Evolutionary conservation across 2,797 vertebrate species (phyloP).

Genomic region (Xyrichtys novacula): DNA sequence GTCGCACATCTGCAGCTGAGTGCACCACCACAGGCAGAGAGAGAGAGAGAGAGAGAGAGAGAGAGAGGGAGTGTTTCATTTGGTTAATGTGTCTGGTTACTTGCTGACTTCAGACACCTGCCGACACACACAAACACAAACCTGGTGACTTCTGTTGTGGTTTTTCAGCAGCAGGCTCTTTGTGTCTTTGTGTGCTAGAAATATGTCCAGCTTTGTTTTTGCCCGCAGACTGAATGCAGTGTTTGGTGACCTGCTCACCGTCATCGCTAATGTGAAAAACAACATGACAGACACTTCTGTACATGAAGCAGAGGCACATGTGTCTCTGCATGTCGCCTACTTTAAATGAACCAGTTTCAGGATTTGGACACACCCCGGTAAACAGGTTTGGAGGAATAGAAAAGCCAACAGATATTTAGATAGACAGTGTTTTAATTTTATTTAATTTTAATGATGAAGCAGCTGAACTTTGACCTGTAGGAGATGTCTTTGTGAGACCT

Average conservation of each 20-base stretch:
- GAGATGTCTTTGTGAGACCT: too few species aligned
- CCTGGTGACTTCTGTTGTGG: conserved; percentile 25
- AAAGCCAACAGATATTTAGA: background rate
- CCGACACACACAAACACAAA: conserved; percentile 1
- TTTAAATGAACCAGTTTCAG: conserved; percentile 8
- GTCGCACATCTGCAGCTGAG: background rate
- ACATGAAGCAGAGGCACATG: background rate
- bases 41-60: background rate
- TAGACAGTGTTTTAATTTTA: background rate
- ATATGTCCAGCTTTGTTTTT: conserved; percentile 20
- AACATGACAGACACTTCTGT: background rate
- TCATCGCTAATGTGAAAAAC: conserved; percentile 8
- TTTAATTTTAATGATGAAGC: too few species aligned
- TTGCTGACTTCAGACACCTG: conserved; percentile 36
- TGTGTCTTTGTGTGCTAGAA: conserved; percentile 20
- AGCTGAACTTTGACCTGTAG: background rate
- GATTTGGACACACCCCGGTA: background rate
- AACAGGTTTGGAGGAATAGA: background rate
- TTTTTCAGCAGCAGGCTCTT: conserved; percentile 38
- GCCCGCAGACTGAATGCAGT: conserved; percentile 22
- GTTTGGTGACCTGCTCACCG: conserved; percentile 21
- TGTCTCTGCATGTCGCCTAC: background rate
- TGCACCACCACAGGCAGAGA: too few species aligned
- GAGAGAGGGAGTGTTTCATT: conserved; percentile 29
- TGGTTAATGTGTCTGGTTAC: conserved; percentile 61